Evolutionary conservation across 2,797 vertebrate species (phyloP).

Genomic region (Toxotes lorentzi): DNA sequence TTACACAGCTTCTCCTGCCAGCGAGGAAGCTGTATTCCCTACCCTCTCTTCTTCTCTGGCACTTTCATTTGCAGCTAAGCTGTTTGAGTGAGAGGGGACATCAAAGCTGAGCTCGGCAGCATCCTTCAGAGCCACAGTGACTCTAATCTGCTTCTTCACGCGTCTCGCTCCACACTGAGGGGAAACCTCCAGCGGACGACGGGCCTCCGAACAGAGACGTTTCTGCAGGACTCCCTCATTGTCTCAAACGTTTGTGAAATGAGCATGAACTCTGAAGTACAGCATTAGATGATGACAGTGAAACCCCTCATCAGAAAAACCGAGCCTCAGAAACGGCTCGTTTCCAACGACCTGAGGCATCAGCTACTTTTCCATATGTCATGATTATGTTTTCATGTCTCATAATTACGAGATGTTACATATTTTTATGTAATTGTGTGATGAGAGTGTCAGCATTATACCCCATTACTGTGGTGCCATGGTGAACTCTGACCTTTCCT

Average conservation of each 20-base stretch:
- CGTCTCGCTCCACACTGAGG: slow-evolving; percentile 34
- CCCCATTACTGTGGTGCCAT: too few relatives aligned
- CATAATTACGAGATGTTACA: too few relatives aligned
- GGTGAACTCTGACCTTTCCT: too few relatives aligned
- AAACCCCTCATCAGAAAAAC: too few relatives aligned
- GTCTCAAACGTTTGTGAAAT: background rate
- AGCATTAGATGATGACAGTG: too few relatives aligned
- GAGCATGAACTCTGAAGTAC: background rate
- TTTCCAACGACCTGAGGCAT: too few relatives aligned
- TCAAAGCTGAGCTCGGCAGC: slow-evolving; percentile 60
- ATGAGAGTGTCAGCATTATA: too few relatives aligned
- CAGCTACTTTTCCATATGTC: too few relatives aligned
- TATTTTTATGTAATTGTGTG: too few relatives aligned
- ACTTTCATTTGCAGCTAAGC: slow-evolving; percentile 39
- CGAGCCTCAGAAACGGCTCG: too few relatives aligned
- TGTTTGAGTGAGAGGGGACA: slow-evolving; percentile 43
- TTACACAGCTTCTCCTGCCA: slow-evolving; percentile 8
- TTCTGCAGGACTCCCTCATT: slow-evolving; percentile 34
- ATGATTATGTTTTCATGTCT: too few relatives aligned
- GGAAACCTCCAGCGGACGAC: slow-evolving; percentile 38
- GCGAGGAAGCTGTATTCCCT: background rate
- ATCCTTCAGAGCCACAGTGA: slow-evolving; percentile 25
- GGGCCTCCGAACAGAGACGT: slow-evolving; percentile 19
- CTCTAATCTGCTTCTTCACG: slow-evolving; percentile 67
- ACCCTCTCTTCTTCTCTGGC: slow-evolving; percentile 18